phyloP scores from a whole-genome alignment of 2,113 vertebrate species.

The Pungitius pungitius region DNA sequence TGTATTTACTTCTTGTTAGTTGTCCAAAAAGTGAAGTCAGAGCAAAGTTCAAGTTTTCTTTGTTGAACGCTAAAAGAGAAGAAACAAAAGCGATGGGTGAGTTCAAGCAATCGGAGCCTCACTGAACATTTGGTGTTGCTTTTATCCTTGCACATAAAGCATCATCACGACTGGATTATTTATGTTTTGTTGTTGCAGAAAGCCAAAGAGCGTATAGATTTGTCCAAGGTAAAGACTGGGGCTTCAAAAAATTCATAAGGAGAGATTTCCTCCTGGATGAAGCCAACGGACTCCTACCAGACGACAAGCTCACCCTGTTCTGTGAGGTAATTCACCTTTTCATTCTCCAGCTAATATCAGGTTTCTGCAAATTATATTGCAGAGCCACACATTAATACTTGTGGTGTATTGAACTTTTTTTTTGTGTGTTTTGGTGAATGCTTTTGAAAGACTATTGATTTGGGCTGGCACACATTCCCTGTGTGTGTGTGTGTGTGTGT shows the following conservation, averaged over 20 bases:
- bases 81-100: constrained; percentile 99
- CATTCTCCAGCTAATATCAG: not conserved
- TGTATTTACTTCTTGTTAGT: constrained; percentile 98
- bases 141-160: not conserved
- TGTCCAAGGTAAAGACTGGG: constrained; percentile 99
- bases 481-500: too few species aligned
- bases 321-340: constrained; percentile 88
- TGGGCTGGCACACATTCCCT: not conserved
- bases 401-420: not conserved
- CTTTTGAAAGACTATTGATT: not conserved
- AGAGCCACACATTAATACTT: not conserved
- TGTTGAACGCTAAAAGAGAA: constrained; percentile 96
- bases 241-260: constrained; percentile 99
- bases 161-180: not conserved
- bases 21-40: constrained; percentile 99
- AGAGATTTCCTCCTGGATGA: constrained; percentile 99
- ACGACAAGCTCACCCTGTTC: constrained; percentile 97
- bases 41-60: constrained; percentile 99
- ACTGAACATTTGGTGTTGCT: not conserved
- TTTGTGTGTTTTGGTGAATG: not conserved
- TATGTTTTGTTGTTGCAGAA: constrained; percentile 79
- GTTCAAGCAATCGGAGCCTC: constrained; percentile 37
- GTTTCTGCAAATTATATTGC: not conserved
- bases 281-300: constrained; percentile 96
- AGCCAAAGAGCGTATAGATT: constrained; percentile 99